phyloP scores from a whole-genome alignment of 2,797 vertebrate genomes.

The Gymnoscopelus microlampas region DNA sequence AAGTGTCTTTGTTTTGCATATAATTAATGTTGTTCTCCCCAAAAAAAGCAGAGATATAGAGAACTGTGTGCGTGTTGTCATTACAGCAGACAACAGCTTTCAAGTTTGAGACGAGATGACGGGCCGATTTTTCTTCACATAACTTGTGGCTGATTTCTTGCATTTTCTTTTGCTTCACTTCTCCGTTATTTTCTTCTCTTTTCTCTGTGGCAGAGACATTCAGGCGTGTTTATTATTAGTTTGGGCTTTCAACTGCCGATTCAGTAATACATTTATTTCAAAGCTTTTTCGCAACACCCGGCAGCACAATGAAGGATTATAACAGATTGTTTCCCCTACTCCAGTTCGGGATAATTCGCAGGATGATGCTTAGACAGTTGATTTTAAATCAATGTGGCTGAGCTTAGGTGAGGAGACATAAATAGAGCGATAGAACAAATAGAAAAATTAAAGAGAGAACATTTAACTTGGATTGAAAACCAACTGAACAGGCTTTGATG shows the following conservation, averaged over 20 bases:
- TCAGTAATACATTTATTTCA: conserved; percentile 57
- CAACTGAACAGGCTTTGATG: too few species aligned
- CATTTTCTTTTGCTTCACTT: conserved; percentile 17
- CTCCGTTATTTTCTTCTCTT: neutral
- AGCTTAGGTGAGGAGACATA: neutral
- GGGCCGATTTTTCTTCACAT: conserved; percentile 13
- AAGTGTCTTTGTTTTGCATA: too few species aligned
- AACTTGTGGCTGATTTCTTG: conserved; percentile 47
- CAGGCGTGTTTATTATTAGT: conserved; percentile 37
- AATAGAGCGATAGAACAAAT: neutral
- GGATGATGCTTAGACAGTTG: conserved; percentile 11
- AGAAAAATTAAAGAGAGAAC: too few species aligned
- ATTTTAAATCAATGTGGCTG: neutral
- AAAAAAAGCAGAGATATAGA: conserved; percentile 12
- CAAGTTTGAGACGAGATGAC: conserved; percentile 50
- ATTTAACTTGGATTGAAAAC: too few species aligned
- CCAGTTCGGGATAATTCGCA: conserved; percentile 14
- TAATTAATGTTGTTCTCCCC: neutral
- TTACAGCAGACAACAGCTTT: conserved; percentile 26
- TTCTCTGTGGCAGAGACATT: neutral
- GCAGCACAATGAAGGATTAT: conserved; percentile 25
- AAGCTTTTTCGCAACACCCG: conserved; percentile 31
- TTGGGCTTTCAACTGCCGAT: conserved; percentile 34
- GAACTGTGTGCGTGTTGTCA: too few species aligned
- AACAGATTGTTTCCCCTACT: conserved; percentile 43